These are phyloP conservation scores for Paralichthys olivaceus DNA, from an alignment of 2,113 vertebrate genomes.

Conservation along the genomic window DNA sequence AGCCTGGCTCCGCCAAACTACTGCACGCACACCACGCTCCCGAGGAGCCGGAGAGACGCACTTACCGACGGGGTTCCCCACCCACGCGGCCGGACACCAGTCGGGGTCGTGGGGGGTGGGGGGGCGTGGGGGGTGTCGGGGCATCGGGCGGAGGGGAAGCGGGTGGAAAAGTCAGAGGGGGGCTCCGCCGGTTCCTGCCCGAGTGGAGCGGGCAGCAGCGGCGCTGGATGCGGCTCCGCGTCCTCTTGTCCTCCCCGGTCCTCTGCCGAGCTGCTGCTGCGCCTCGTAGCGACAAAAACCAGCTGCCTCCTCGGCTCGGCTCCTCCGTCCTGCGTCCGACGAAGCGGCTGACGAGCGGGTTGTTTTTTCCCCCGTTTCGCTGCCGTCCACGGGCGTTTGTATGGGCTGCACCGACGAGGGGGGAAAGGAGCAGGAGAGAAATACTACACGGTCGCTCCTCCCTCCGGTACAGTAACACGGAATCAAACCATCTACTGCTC, in stretches of 20 bases:
- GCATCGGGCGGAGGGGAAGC: conserved; percentile 26
- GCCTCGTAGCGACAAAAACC: neutral
- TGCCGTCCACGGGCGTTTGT: conserved; percentile 67
- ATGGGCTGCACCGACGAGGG: conserved; percentile 58
- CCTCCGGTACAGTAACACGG: conserved; percentile 75
- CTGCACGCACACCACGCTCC: conserved; percentile 36
- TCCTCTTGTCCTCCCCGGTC: conserved; percentile 5
- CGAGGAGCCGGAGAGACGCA: neutral
- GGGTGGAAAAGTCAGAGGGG: conserved; percentile 62
- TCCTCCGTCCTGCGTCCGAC: neutral
- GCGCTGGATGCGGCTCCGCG: conserved; percentile 30
- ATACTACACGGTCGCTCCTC: conserved; percentile 81
- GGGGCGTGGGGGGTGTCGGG: conserved; percentile 9
- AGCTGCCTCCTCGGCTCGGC: neutral
- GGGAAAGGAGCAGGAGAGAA: conserved; percentile 68
- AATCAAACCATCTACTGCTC: conserved; percentile 6
- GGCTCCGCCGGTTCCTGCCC: conserved; percentile 47
- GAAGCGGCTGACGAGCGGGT: neutral
- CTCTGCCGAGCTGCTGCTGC: conserved; percentile 28
- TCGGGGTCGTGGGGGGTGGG: neutral
- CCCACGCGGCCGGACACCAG: conserved; percentile 11
- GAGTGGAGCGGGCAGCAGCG: conserved; percentile 34
- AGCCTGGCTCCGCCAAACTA: conserved; percentile 40
- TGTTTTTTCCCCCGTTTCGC: conserved; percentile 24
- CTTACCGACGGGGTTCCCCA: conserved; percentile 67